Evolutionary conservation across 1,140 invertebrate species (phyloP).

Genomic region (Teleogryllus occipitalis): DNA sequence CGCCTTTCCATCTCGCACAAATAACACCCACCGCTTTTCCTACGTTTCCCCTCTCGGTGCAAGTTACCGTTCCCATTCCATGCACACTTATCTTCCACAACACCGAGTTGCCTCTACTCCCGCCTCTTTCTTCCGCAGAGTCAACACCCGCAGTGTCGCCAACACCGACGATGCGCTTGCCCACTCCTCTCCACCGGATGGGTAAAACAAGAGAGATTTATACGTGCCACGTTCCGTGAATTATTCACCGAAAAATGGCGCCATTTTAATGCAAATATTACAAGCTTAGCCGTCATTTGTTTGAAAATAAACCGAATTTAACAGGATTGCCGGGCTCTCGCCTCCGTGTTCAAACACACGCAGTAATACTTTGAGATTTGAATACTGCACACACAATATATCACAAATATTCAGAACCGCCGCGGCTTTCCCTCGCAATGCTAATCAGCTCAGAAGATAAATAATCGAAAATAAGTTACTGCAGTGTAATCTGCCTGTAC

Average conservation of each 20-base stretch:
- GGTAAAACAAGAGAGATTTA: background rate
- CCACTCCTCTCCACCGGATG: too few species aligned
- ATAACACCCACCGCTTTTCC: too few species aligned
- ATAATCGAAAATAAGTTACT: background rate
- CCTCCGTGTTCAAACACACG: background rate
- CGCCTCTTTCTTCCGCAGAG: too few species aligned
- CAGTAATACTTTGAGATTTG: background rate
- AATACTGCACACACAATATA: background rate
- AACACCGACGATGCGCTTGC: too few species aligned
- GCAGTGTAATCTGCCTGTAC: background rate
- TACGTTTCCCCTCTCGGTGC: too few species aligned
- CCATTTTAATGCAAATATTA: background rate
- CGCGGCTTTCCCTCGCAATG: background rate
- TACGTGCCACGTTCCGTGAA: background rate
- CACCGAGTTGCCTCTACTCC: too few species aligned
- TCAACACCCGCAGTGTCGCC: too few species aligned
- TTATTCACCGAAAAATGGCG: background rate
- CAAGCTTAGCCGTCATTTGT: background rate
- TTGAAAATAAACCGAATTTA: background rate
- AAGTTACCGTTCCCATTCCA: too few species aligned
- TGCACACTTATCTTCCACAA: too few species aligned
- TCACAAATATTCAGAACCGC: too few species aligned
- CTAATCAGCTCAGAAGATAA: background rate
- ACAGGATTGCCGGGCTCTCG: background rate
- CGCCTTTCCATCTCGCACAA: too few species aligned